Evolutionary conservation across 1,140 invertebrate genomes (phyloP).

Genomic region (Cherax destructor): DNA sequence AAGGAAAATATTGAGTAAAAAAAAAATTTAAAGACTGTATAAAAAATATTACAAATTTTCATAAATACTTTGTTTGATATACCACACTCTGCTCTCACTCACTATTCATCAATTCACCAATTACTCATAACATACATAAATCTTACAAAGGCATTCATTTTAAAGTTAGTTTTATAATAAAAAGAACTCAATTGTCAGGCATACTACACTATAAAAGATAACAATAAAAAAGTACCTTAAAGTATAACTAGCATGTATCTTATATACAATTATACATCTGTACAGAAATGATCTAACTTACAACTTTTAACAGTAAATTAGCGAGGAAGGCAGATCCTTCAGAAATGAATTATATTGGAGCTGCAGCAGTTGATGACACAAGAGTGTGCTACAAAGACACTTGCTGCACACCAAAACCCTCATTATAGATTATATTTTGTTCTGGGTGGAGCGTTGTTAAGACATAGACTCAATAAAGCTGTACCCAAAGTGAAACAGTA

Average conservation of each 20-base stretch:
- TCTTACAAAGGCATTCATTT: slow-evolving; percentile 45
- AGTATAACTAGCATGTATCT: slow-evolving; percentile 42
- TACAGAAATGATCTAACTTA: slow-evolving; percentile 24
- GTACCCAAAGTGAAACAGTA: too few relatives aligned
- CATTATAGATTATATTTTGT: too few relatives aligned
- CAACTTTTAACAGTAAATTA: slow-evolving; percentile 8
- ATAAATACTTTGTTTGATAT: slow-evolving; percentile 65
- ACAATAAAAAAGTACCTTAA: slow-evolving; percentile 57
- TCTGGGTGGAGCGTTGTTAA: too few relatives aligned
- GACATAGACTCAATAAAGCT: too few relatives aligned
- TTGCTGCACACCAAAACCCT: too few relatives aligned
- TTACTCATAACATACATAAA: slow-evolving; percentile 37
- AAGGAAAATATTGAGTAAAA: slow-evolving; percentile 60
- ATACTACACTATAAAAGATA: slow-evolving; percentile 53
- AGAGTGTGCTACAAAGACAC: too few relatives aligned
- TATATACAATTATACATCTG: slow-evolving; percentile 58
- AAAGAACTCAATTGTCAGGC: slow-evolving; percentile 46
- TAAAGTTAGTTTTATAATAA: slow-evolving; percentile 39
- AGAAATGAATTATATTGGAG: background rate
- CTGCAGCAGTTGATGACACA: background rate
- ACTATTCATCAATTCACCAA: slow-evolving; percentile 22
- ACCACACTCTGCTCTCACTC: slow-evolving; percentile 40
- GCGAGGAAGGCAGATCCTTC: slow-evolving; percentile 4
- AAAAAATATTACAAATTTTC: slow-evolving; percentile 68
- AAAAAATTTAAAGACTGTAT: slow-evolving; percentile 54